Evolutionary conservation across 2,797 vertebrate genomes (phyloP).

Genomic region (Darevskia mixta): DNA sequence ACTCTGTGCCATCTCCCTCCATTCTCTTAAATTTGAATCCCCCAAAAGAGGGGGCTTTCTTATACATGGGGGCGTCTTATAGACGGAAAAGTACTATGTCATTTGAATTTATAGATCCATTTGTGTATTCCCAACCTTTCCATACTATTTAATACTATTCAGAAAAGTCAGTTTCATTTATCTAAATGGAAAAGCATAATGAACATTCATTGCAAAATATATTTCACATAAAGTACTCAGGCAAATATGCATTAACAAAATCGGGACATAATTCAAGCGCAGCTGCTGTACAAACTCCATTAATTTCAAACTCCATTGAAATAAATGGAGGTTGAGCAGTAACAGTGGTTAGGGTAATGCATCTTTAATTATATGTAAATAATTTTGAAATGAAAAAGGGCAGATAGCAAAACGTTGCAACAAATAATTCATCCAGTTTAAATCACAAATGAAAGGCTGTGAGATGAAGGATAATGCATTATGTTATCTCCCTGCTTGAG

Average conservation of each 20-base stretch:
- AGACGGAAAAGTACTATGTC: not conserved
- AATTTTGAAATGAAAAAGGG: conserved; percentile 8
- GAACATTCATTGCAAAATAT: not conserved
- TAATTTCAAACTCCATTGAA: conserved; percentile 24
- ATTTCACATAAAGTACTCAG: conserved; percentile 11
- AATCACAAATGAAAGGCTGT: conserved; percentile 10
- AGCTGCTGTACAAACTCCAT: conserved; percentile 4
- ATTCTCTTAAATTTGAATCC: too few relatives aligned
- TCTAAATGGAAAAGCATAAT: conserved; percentile 36
- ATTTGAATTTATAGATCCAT: not conserved
- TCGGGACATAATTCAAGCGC: conserved; percentile 24
- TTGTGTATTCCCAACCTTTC: not conserved
- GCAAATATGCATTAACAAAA: conserved; percentile 31
- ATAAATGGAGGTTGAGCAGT: conserved; percentile 35
- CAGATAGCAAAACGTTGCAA: conserved; percentile 7
- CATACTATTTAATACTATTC: conserved; percentile 19
- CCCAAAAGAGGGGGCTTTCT: too few relatives aligned
- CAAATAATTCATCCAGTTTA: conserved; percentile 1
- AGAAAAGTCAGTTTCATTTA: conserved; percentile 27
- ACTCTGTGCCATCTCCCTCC: too few relatives aligned
- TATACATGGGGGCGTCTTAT: too few relatives aligned
- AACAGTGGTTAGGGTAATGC: not conserved
- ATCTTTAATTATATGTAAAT: conserved; percentile 31
- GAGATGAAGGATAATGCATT: not conserved
- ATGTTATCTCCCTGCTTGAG: not conserved